Base-by-base conservation (phyloP, 2,888 invertebrate species). In the Polydrusus tereticollis region DNA sequence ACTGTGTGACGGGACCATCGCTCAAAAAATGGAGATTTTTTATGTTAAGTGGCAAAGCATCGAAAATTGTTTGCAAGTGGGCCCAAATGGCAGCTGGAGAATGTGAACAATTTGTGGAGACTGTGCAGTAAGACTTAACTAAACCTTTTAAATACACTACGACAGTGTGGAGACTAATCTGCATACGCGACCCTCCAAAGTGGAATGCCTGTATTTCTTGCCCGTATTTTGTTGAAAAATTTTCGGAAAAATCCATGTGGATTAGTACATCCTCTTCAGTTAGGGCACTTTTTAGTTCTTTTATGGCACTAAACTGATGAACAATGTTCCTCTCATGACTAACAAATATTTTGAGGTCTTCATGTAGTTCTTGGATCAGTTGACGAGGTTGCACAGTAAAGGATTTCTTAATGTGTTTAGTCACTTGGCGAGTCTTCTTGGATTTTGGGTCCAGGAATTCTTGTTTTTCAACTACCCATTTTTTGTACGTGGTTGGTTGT, bases 1-100 rank as follows among this genome's bases (percentile, higher is more conserved):
- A 82, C 78, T 82, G 80, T 7, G 82, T 82, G 21, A 80, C 80
- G 47, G 82, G 82, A 58, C 81, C 76, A 76, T 84, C 81, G 47
- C 80, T 82, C 16, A 82, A 63, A 77, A 83, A 84, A 68, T 83
- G 82, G 23, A 78, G 55, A 45, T 75, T 76, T 73, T 80, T 60
- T 52, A 81, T 75, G 38, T 66, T 69, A 58, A 73, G 20, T 77
- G 79, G 76, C 23, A 79, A 52, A 67, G 36, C 18, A 64, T 50
- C 55, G 16, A 80, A 33, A 29, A 81, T 75, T 14, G 80, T 77
- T 72, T 78, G 29, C 12, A 38, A 7, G 14, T 60, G 60, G 6
- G 14, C 8, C 20, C 33, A 60, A 29, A 38, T 38, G n/a, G 38
- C 38, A 43, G 43, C 43, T 16, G 43, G 43, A 14, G 16, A 43